These are phyloP conservation scores for Heliothis virescens DNA, from an alignment of 1,140 invertebrate species.

Conservation along the genomic window DNA sequence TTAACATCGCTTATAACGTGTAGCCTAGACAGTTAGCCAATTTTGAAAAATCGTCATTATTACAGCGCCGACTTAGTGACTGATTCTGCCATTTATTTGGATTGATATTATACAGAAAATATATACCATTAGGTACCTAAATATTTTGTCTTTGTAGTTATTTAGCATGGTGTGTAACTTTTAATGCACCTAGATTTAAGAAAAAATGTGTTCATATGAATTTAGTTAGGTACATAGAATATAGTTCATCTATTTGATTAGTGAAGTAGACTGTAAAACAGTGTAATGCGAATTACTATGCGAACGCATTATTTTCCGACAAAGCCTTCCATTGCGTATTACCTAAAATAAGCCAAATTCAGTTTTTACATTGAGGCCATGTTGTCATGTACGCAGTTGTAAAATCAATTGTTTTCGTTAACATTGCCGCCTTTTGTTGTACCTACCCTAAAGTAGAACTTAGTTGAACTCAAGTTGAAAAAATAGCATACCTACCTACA, in stretches of 20 bases:
- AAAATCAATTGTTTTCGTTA: slow-evolving; percentile 54
- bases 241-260: slow-evolving; percentile 73
- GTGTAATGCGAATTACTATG: slow-evolving; percentile 66
- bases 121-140: slow-evolving; percentile 51
- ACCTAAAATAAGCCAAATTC: slow-evolving; percentile 51
- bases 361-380: slow-evolving; percentile 33
- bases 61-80: slow-evolving; percentile 42
- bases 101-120: slow-evolving; percentile 50
- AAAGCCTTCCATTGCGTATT: slow-evolving; percentile 49
- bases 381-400: slow-evolving; percentile 45
- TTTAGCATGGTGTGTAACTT: slow-evolving; percentile 74
- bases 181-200: slow-evolving; percentile 78
- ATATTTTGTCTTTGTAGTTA: slow-evolving; percentile 65
- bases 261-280: slow-evolving; percentile 78
- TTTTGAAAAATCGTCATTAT: slow-evolving; percentile 26
- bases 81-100: slow-evolving; percentile 46
- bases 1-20: not conserved
- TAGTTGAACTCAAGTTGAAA: slow-evolving; percentile 52
- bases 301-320: slow-evolving; percentile 53
- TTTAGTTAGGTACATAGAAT: slow-evolving; percentile 81
- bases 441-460: slow-evolving; percentile 45
- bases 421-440: slow-evolving; percentile 49
- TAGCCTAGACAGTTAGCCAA: not conserved
- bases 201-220: slow-evolving; percentile 85
- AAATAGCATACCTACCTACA: slow-evolving; percentile 55